These are phyloP conservation scores for Megalops atlanticus DNA, from an alignment of 2,113 vertebrate species.

Conservation along the genomic window DNA sequence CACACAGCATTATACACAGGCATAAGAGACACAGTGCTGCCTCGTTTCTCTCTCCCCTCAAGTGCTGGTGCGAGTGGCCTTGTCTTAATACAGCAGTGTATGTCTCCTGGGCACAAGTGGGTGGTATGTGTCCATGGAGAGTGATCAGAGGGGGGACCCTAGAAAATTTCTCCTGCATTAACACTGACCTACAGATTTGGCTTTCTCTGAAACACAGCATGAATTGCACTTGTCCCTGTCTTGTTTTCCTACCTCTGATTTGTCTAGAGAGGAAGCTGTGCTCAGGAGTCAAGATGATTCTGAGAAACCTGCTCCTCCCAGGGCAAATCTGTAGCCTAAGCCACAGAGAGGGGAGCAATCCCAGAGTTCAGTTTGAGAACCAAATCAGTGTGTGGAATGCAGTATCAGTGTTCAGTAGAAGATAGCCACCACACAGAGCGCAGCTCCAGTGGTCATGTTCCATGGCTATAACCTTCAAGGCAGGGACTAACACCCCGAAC, in stretches of 20 bases:
- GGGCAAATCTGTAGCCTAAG: not conserved
- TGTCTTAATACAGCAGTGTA: not conserved
- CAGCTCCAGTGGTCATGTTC: not conserved
- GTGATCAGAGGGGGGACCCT: not conserved
- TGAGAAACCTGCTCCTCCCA: not conserved
- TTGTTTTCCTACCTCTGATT: not conserved
- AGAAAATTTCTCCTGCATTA: not conserved
- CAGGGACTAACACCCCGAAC: not conserved
- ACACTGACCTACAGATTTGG: not conserved
- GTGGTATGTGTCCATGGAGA: not conserved
- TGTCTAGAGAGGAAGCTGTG: not conserved
- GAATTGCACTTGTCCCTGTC: not conserved
- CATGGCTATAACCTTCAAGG: not conserved
- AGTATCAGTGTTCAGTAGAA: not conserved
- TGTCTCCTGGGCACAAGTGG: not conserved
- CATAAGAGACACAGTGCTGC: not conserved
- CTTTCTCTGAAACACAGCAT: not conserved
- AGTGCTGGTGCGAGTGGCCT: no score
- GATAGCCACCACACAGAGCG: not conserved
- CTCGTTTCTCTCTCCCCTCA: no score
- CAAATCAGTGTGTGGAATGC: no score
- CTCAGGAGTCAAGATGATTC: not conserved
- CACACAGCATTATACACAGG: no score
- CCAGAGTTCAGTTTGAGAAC: not conserved
- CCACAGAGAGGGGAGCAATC: not conserved